Percentiles rank a stretch among this genome's conserved stretches.
phyloP scores from a whole-genome alignment of 1,140 invertebrate genomes.

The Drosophila arizonae region DNA sequence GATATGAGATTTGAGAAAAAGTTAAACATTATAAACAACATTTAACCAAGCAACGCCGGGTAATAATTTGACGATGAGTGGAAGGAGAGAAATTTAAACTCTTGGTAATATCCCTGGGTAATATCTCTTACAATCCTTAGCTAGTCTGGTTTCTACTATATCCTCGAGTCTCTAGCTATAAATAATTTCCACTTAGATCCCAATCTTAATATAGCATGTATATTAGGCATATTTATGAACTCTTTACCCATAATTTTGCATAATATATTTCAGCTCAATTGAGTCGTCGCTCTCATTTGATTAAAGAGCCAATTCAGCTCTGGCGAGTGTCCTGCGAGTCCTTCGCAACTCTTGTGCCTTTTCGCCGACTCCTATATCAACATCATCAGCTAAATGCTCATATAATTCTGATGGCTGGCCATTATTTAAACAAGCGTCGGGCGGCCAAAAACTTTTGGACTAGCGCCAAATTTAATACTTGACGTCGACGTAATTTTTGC shows the following conservation, averaged over 20 bases:
- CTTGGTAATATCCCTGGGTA: no score
- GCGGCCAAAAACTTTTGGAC: constrained; percentile 62
- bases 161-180: no score
- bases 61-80: no score
- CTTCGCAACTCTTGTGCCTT: constrained; percentile 19
- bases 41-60: no score
- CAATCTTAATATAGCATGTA: no score
- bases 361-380: constrained; percentile 26
- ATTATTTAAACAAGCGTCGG: constrained; percentile 77
- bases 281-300: constrained; percentile 17
- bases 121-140: no score
- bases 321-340: background rate
- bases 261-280: constrained; percentile 6
- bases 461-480: constrained; percentile 69
- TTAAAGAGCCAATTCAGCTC: constrained; percentile 19
- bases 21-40: no score
- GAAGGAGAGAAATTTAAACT: no score
- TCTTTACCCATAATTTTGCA: background rate
- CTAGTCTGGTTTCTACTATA: no score
- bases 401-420: constrained; percentile 75
- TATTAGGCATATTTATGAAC: no score
- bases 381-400: constrained; percentile 79
- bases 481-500: constrained; percentile 73
- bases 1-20: no score
- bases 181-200: no score